Evolutionary conservation across 2,113 vertebrate species (phyloP).

Genomic region (Strix aluco): DNA sequence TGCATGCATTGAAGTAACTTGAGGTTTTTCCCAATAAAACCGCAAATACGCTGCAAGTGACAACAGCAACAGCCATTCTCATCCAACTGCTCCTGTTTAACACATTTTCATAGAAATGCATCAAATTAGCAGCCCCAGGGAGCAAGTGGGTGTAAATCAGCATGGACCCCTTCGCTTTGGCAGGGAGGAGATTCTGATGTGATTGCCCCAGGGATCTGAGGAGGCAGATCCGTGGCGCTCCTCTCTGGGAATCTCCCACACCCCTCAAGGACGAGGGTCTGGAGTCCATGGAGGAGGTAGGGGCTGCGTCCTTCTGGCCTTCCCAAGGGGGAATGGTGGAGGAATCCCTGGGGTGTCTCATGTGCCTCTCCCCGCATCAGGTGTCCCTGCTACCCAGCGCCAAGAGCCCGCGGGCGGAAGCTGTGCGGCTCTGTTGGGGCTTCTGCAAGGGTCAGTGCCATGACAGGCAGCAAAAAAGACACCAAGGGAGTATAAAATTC

Average conservation of each 20-base stretch:
- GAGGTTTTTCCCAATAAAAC: slow-evolving; percentile 23
- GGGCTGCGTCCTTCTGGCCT: slow-evolving; percentile 52
- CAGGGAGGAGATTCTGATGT: slow-evolving; percentile 64
- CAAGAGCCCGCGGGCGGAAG: not conserved
- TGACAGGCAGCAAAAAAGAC: not conserved
- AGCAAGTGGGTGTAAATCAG: slow-evolving; percentile 65
- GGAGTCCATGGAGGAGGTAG: slow-evolving; percentile 62
- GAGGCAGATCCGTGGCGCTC: slow-evolving; percentile 49
- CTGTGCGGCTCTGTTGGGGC: not conserved
- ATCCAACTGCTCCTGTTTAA: slow-evolving; percentile 55
- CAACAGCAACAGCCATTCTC: slow-evolving; percentile 35
- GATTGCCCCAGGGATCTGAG: slow-evolving; percentile 62
- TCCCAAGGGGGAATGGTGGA: slow-evolving; percentile 21
- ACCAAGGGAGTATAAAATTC: not conserved
- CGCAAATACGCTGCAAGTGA: slow-evolving; percentile 6
- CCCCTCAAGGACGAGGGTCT: slow-evolving; percentile 59
- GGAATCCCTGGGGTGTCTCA: slow-evolving; percentile 35
- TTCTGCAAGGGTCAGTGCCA: not conserved
- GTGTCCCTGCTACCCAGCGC: not conserved
- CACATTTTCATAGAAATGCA: not conserved
- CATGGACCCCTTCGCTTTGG: slow-evolving; percentile 50
- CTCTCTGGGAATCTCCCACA: slow-evolving; percentile 60
- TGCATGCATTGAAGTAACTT: not conserved
- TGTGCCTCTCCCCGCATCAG: slow-evolving; percentile 16
- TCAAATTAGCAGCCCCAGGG: slow-evolving; percentile 37